Percentiles rank a stretch among this genome's conserved stretches.
phyloP scores from a whole-genome alignment of 2,113 vertebrate genomes.

The Forbesichthys papilliferus region DNA sequence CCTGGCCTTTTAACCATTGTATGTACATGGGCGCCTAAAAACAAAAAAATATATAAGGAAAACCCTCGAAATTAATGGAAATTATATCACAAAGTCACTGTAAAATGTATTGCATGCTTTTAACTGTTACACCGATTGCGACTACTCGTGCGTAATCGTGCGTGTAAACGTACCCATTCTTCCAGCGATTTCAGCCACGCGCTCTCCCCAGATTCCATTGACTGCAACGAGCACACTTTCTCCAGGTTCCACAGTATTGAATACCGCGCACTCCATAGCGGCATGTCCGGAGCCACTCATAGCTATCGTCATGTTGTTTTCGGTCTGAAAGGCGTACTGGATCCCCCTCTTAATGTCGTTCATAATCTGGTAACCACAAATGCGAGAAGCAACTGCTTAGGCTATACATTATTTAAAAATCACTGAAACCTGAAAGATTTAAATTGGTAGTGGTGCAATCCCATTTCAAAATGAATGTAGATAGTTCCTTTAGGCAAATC shows the following conservation, averaged over 20 bases:
- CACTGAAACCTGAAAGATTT: not conserved
- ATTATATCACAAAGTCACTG: not conserved
- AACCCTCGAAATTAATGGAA: not conserved
- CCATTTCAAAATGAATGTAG: no score
- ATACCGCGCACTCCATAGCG: constrained; percentile 89
- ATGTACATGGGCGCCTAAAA: constrained; percentile 83
- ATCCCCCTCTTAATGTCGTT: constrained; percentile 92
- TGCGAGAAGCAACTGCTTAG: not conserved
- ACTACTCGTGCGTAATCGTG: constrained; percentile 20
- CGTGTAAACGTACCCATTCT: constrained; percentile 80
- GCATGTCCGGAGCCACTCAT: constrained; percentile 90
- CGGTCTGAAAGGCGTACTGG: constrained; percentile 92
- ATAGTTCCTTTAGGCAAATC: no score
- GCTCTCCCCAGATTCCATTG: constrained; percentile 93
- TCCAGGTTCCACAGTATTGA: constrained; percentile 84
- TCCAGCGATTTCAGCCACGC: constrained; percentile 83
- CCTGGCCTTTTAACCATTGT: constrained; percentile 83
- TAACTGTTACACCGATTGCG: not conserved
- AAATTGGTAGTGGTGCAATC: not conserved
- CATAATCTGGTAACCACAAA: constrained; percentile 83
- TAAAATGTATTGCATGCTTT: not conserved
- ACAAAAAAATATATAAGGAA: not conserved
- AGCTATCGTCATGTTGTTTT: constrained; percentile 84
- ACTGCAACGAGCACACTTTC: constrained; percentile 82
- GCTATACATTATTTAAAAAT: not conserved